Base-by-base conservation (phyloP, 2,888 invertebrate genomes). In the Priocnemis perturbator region DNA sequence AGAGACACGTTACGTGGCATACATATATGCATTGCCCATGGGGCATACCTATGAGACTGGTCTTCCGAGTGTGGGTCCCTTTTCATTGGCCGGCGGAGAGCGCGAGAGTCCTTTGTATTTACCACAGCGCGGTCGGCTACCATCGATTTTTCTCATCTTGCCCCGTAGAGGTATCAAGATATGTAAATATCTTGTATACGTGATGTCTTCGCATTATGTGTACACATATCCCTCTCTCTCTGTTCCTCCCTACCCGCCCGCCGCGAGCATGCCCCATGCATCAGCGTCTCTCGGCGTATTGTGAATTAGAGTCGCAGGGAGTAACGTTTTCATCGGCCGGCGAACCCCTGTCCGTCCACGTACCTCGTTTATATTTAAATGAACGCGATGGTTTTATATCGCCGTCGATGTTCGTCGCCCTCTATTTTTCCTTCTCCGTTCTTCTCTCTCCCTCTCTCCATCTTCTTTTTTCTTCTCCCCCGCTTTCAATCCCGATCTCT, bases 361-460 rank as follows among this genome's bases (percentile, higher is more conserved):
- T 19, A 50, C 66, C 71, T 78, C 78, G 79, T 78, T 78, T 78
- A 79, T 79, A 78, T 78, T 78, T 79, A 78, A 78, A 78, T 79
- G 79, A 79, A 67, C 74, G 57, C n/a, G 65, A 79, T 68, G 79
- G 76, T 78, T 74, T 71, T 71, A 68, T 67, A 71, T 78, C 58
- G 55, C 53, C 56, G 52, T 45, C 65, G 17, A 21, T 53, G 61
- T 57, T 53, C 21, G 21, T n/a, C 56, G 64, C 65, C 45, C 59
- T 47, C 60, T 23, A n/a, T 23, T 44, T 17, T 47, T 47, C 19
- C 50, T 50, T 17, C 26, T 14, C 55, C 21, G 11, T 14, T 15
- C 55, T 21, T 23, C 55, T 55, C 55, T 23, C 15, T 55, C 9
- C 15, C 23, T 15, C 23, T 14, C 15, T 21, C 26, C 2, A 3